Conservation (phyloP, 2,797 vertebrate genomes). For the Morelia viridis region DNA sequence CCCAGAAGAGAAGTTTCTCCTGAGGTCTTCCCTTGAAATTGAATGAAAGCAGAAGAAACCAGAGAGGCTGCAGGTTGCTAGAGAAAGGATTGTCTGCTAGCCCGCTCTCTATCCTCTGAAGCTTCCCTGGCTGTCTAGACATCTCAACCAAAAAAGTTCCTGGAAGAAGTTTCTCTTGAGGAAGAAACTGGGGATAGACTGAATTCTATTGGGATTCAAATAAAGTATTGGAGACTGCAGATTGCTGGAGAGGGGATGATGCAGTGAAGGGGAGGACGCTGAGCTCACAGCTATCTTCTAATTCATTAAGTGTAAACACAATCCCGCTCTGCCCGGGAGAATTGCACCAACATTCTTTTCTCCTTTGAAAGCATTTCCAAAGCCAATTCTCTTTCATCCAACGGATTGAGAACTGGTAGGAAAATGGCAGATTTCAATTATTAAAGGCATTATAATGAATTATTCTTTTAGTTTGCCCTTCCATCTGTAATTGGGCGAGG, state of each 20-base stretch:
- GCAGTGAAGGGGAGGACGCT: rapidly evolving
- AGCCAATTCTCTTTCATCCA: not conserved
- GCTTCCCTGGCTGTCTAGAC: not conserved
- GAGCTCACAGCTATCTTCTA: not conserved
- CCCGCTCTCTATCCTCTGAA: not conserved
- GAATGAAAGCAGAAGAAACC: too few relatives aligned
- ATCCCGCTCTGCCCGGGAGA: not conserved
- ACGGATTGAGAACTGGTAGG: not conserved
- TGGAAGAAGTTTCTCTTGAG: not conserved
- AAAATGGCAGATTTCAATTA: not conserved
- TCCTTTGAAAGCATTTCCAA: not conserved
- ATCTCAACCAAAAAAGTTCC: not conserved
- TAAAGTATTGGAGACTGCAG: not conserved
- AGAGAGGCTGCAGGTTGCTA: too few relatives aligned
- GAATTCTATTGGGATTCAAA: not conserved
- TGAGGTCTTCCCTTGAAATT: too few relatives aligned
- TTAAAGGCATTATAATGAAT: not conserved
- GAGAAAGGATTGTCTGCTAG: not conserved
- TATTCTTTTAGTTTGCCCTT: not conserved
- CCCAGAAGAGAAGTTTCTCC: too few relatives aligned
- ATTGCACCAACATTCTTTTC: not conserved
- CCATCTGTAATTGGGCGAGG: not conserved
- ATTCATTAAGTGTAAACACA: not conserved
- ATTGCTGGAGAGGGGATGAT: not conserved
- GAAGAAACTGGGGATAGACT: not conserved